phyloP scores from a whole-genome alignment of 2,113 vertebrate species.

The Apodemus speciosus region DNA sequence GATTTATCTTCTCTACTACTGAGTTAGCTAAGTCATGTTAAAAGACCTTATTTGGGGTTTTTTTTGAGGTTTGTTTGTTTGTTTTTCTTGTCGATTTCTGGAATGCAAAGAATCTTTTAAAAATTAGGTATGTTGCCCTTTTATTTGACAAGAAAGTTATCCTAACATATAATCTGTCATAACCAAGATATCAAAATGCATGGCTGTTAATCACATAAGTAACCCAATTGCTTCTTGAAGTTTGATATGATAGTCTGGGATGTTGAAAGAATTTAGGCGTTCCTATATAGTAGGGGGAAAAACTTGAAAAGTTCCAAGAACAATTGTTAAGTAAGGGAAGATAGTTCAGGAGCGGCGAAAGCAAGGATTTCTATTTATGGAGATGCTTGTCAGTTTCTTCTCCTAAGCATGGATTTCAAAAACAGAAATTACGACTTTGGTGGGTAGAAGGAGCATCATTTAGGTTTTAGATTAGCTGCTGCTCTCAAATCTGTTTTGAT shows the following conservation, averaged over 20 bases:
- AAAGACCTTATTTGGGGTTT: slow-evolving; percentile 12
- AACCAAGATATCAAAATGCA: slow-evolving; percentile 3
- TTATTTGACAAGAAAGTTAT: slow-evolving; percentile 57
- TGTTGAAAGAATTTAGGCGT: slow-evolving; percentile 61
- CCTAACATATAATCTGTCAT: slow-evolving; percentile 45
- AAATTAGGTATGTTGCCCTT: background rate
- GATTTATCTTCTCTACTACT: slow-evolving; percentile 75
- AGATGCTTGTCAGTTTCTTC: slow-evolving; percentile 3
- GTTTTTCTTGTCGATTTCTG: background rate
- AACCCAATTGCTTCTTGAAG: slow-evolving; percentile 20
- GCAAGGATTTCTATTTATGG: background rate
- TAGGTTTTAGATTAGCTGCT: slow-evolving; percentile 66
- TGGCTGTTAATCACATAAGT: background rate
- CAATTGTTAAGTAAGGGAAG: background rate
- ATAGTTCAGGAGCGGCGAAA: background rate
- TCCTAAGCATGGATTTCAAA: background rate
- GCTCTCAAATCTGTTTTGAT: slow-evolving; percentile 66
- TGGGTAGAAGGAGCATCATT: slow-evolving; percentile 54
- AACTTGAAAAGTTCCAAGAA: background rate
- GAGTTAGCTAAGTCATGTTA: background rate
- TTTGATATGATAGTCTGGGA: slow-evolving; percentile 38
- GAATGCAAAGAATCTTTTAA: slow-evolving; percentile 59
- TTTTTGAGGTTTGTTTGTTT: too few relatives aligned
- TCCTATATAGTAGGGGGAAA: background rate
- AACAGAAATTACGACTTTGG: slow-evolving; percentile 8